Evolutionary conservation across 2,113 vertebrate genomes (phyloP), one percentile per base, ranked within the genome.

Genomic region (Chrysochloris asiatica): DNA sequence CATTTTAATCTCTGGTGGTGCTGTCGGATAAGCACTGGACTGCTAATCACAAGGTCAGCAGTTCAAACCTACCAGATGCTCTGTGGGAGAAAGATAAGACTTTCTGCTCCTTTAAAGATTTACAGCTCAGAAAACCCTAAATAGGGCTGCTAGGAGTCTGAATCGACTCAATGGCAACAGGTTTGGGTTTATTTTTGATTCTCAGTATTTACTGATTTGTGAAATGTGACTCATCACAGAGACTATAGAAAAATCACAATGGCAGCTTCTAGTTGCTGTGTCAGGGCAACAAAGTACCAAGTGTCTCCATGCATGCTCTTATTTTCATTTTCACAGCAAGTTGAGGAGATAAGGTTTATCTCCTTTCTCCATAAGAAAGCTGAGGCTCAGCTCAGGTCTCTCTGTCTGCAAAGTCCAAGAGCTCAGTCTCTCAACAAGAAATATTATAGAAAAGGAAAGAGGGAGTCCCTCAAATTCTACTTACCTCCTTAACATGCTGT

Each of bases 331-430:
- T 72, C 4, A 3, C 45, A 54, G 41, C 38, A 45, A 63, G 24
- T 93, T 80, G 67, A 61, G 93, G 41, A 54, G 36, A 6, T 89
- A 43, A 48, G 41, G 50, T 80, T 90, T 72, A 63, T 72, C 61
- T 77, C 43, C 83, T 59, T 65, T 81, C 43, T 73, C 67, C 45
- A 9, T 54, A 48, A 69, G 28, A 45, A 91, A 72, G 14, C 67
- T 9, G 28, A 89, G 26, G 52, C 45, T 36, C 17, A 50, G 17
- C 13, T 71, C 67, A 83, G n/a, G 12, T 80, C 22, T 84, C 47
- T n/a, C 76, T 89, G 36, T 90, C 71, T 63, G 17, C 33, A 85
- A 63, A 85, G 54, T 85, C 38, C 4, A 4, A 63, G 9, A 50
- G 41, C 45, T 69, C 41, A 87, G 48, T 8, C 56, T 78, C 56